Evolutionary conservation across 2,797 vertebrate genomes (phyloP), one percentile per base, ranked within the genome.

Genomic region (Lacerta bilineata): DNA sequence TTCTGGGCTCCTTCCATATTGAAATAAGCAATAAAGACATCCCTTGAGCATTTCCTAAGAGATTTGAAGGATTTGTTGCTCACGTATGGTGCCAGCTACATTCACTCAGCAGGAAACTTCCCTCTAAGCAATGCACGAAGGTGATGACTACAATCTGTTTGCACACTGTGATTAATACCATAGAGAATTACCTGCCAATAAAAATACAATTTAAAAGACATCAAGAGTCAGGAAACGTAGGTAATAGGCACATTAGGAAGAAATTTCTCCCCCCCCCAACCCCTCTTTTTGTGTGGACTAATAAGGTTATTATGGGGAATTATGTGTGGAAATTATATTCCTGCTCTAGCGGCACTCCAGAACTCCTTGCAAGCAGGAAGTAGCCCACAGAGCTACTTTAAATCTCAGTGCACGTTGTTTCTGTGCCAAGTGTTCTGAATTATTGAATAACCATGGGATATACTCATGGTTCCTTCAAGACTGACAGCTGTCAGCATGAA

Each of bases 31-130:
- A 87, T 71, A 80, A 80, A 80, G 27, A 36, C 43, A 90, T 39
- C 55, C 86, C 71, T 20, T 75, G 83, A 93, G 83, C 88, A 90
- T 68, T 74, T 59, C 72, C 66, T 83, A 86, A 88, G 90, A 90
- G 64, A 87, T 83, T 83, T 68, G 80, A 92, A 90, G 55, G 71
- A 85, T 82, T 87, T 90, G 27, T 83, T 93, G 50, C 64, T 83
- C 91, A 29, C 84, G 85, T 91, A 80, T 50, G 79, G 33, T 86
- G 59, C 43, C 17, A 75, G 86, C 86, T 90, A 83, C 92, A 91
- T 87, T 88, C n/a, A 46, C 25, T 92, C 43, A 61, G 13, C 74
- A 74, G 76, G 87, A 90, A 89, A 80, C 29, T 66, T 91, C 69
- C 83, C 71, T 84, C 69, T 23, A 36, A 75, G 78, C 36, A 75